A percentile compares a stretch with the other conserved stretches of the same genome.
These are phyloP conservation scores for Dinomys branickii DNA, from an alignment of 2,113 vertebrate species.

Conservation along the genomic window DNA sequence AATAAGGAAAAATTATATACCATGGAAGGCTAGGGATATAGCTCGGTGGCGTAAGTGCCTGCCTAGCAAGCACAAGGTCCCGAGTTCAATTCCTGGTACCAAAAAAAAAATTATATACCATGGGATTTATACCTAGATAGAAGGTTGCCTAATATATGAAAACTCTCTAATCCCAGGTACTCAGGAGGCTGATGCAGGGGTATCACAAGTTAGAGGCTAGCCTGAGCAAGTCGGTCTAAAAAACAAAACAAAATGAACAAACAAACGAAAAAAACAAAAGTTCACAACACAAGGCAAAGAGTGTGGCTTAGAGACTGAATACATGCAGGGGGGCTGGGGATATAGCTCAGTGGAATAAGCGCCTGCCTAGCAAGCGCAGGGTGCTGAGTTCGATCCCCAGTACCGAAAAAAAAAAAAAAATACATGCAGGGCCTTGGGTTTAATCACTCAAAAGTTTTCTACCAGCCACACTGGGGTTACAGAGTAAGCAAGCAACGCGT, in stretches of 20 bases:
- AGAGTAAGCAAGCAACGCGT: background rate
- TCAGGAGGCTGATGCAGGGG: background rate
- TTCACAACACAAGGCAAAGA: background rate
- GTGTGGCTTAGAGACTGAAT: background rate
- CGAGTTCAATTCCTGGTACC: too few species aligned
- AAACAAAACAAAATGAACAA: background rate
- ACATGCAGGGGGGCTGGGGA: background rate
- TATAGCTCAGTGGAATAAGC: too few species aligned
- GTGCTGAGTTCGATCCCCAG: too few species aligned
- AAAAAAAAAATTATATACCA: too few species aligned
- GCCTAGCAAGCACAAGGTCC: too few species aligned
- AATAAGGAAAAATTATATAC: background rate
- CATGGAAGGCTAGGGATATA: too few species aligned
- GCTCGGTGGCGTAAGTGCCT: too few species aligned
- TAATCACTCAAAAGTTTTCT: background rate
- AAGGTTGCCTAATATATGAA: background rate
- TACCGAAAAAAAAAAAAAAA: too few species aligned
- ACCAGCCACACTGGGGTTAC: background rate
- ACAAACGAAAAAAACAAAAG: background rate
- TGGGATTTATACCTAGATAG: background rate
- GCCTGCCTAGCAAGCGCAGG: too few species aligned
- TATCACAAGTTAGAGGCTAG: background rate
- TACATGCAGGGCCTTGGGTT: background rate
- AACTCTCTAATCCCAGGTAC: background rate
- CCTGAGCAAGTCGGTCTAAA: background rate